Evolutionary conservation across 2,113 vertebrate species (phyloP), one percentile per base, ranked within the genome.

Genomic region (Eulemur rufifrons): DNA sequence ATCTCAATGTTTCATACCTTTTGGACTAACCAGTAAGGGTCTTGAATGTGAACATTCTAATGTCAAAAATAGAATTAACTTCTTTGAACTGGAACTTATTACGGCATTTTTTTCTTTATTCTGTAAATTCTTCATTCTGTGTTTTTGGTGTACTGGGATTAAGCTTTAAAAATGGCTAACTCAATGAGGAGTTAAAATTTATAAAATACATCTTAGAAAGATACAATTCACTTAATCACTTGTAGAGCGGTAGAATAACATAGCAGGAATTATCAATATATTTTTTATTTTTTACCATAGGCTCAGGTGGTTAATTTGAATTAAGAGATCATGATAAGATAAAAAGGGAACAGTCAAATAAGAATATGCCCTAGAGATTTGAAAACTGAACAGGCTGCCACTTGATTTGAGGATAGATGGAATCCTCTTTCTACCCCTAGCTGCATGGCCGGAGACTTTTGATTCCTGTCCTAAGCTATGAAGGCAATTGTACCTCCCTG

Each of bases 61-160:
- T 88, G 73, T 90, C n/a, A 91, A 84, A 95, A 95, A 85, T 59
- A 63, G 42, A 91, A 94, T 86, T 92, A 78, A 92, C 21, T 77
- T 88, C 9, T 74, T 68, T 81, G 9, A 97, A 77, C 6, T 90
- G 87, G 96, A 89, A 59, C 1, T 78, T 86, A 39, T 32, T 68
- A 52, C 39, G 82, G 1, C 0, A 4, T 54, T 63, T 68, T 81
- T 84, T 78, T n/a, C 56, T 66, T 92, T 32, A 66, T 61, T 78
- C 21, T 86, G 2, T 74, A 68, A 80, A 87, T 80, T 87, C 34
- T 84, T 92, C 9, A 45, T 45, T 25, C 29, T 84, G 1, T 34
- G 14, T 95, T 69, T 96, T 95, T 94, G 23, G 23, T 89, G 54
- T 15, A 47, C 74, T 89, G 2, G n/a, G 4, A 56, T 84, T 86